A percentile compares a stretch with the other conserved stretches of the same genome.
Evolutionary conservation across 2,888 invertebrate genomes (phyloP).

Genomic region (Ophion obscuratus): DNA sequence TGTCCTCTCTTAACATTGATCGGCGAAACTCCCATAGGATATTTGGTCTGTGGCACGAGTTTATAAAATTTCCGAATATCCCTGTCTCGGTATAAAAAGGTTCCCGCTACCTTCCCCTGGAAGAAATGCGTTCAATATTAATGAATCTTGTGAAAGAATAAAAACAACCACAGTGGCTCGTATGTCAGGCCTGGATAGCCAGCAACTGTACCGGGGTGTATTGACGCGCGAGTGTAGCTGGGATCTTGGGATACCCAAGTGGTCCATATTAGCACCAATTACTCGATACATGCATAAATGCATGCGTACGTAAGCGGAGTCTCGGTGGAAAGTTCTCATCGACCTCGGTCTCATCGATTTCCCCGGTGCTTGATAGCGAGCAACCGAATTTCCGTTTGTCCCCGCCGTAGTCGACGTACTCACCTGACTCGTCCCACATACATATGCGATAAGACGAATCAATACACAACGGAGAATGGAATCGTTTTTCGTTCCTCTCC

Average conservation of each 20-base stretch:
- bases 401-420: not conserved
- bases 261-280: constrained; percentile 7
- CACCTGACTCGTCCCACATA: not conserved
- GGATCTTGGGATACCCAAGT: not conserved
- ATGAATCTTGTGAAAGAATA: no score
- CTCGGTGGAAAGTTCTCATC: constrained; percentile 51
- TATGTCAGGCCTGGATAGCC: no score
- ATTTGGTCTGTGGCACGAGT: no score
- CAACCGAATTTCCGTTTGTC: constrained; percentile 12
- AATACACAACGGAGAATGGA: not conserved
- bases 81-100: no score
- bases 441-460: constrained; percentile 5
- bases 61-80: no score
- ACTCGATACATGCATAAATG: not conserved
- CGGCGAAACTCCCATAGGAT: no score
- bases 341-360: constrained; percentile 21
- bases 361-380: not conserved
- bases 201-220: not conserved
- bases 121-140: no score
- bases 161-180: no score
- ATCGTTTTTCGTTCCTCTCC: not conserved
- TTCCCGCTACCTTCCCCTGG: no score
- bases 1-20: no score
- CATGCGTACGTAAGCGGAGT: constrained; percentile 4
- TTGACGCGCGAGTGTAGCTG: not conserved